These are phyloP conservation scores for Engystomops pustulosus DNA, from an alignment of 2,113 vertebrate species.

Conservation along the genomic window DNA sequence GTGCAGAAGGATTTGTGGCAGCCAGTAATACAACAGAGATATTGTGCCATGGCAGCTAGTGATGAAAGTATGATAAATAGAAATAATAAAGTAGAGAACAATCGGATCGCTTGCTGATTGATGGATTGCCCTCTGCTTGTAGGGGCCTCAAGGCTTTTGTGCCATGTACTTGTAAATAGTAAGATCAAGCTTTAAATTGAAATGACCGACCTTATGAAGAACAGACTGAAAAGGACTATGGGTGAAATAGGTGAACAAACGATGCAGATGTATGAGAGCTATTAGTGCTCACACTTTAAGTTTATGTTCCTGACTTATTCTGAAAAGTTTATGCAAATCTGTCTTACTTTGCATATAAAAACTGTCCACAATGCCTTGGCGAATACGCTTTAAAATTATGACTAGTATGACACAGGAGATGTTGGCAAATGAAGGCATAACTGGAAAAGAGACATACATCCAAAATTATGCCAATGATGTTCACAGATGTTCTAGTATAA, in stretches of 20 bases:
- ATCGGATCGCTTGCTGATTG: conserved; percentile 46
- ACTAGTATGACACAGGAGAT: no score
- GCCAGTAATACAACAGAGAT: conserved; percentile 44
- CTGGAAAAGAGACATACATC: no score
- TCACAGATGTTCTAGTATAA: no score
- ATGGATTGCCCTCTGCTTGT: conserved; percentile 37
- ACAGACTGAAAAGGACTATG: background rate
- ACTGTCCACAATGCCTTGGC: no score
- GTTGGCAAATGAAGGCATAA: no score
- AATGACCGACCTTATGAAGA: conserved; percentile 33
- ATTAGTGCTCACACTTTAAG: no score
- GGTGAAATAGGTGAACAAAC: background rate
- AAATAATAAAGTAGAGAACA: conserved; percentile 49
- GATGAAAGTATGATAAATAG: conserved; percentile 59
- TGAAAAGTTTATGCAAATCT: no score
- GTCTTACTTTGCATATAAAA: no score
- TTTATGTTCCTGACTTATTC: no score
- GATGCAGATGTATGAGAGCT: background rate
- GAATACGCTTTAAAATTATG: no score
- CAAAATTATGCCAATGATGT: no score
- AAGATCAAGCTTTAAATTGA: conserved; percentile 25
- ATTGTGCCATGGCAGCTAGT: conserved; percentile 44
- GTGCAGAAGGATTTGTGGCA: conserved; percentile 37
- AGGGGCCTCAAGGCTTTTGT: conserved; percentile 43
- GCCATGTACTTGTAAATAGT: conserved; percentile 43